Evolutionary conservation across 2,797 vertebrate species (phyloP), one percentile per base, ranked within the genome.

Genomic region (Rhinella marina): DNA sequence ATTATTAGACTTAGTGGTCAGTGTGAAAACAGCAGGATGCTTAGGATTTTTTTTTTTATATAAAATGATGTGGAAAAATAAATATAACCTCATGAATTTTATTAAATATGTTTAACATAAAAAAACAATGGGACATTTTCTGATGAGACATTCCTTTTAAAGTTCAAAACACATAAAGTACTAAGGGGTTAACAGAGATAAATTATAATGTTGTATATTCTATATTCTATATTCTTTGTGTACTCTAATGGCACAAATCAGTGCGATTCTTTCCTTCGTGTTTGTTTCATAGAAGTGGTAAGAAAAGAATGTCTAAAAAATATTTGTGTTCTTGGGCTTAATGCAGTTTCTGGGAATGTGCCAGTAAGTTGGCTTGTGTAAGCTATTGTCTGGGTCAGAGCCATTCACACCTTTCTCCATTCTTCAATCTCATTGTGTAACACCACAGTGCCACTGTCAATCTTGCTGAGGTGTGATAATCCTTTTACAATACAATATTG

Each of bases 401-500:
- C 73, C 73, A 77, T 77, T 77, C 73, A 52, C 48, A 77, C 73
- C 48, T 77, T 54, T 16, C 72, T 77, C 73, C 50, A 16, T 75
- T 54, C 50, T 77, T 54, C 73, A 25, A 23, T 52, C 11, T n/a
- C 23, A 77, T 77, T 77, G 73, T 77, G 73, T 77, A 77, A 77
- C 50, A 25, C 73, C 7, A 8, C 3, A 8, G 73, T 77, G 14
- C 13, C 50, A 54, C 73, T 54, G 50, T 77, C 73, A 52, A 16
- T 77, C 48, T 25, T 25, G 13, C 1, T 12, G 5, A 54, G 73
- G 73, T 77, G 73, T 54, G 73, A 77, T 77, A 77, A 77, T 77
- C 73, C 73, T 54, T 12, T 77, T 54, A 77, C 73, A 76, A 76
- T 76, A 76, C 73, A 77, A 50, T 54, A 77, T 77, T n/a, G 50